These are phyloP conservation scores for Haliclystus octoradiatus DNA, from an alignment of 30 jellyfish, hydroid and myxozoan genomes.

Conservation along the genomic window DNA sequence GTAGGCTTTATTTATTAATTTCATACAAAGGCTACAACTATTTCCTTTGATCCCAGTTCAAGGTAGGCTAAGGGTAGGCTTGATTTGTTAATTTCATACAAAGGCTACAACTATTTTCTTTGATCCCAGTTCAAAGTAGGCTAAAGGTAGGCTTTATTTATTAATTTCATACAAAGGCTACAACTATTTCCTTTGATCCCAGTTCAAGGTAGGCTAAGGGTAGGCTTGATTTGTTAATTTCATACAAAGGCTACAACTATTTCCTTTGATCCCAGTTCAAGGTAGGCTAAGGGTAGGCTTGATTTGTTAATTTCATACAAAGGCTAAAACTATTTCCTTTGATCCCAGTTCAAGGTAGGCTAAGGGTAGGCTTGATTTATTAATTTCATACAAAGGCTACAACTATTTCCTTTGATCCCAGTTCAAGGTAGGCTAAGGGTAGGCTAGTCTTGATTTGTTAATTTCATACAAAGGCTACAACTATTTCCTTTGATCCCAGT, in stretches of 20 bases:
- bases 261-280: conserved; percentile 76
- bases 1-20: too few species aligned
- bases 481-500: conserved; percentile 73
- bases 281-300: conserved; percentile 5
- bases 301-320: too few species aligned
- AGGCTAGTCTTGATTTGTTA: background rate
- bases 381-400: too few species aligned
- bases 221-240: too few species aligned
- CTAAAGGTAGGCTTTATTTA: background rate
- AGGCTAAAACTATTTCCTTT: conserved; percentile 65
- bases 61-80: conserved; percentile 11
- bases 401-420: conserved; percentile 78
- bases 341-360: conserved; percentile 76
- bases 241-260: too few species aligned
- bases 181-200: conserved; percentile 76
- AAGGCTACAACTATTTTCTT: conserved; percentile 68
- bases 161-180: too few species aligned
- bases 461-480: too few species aligned
- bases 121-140: conserved; percentile 75
- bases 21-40: too few species aligned
- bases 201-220: conserved; percentile 42
- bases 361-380: background rate
- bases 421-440: conserved; percentile 38
- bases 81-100: too few species aligned
- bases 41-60: conserved; percentile 77